Base-by-base conservation (phyloP, 2,797 vertebrate genomes). In the Heterohyrax brucei region DNA sequence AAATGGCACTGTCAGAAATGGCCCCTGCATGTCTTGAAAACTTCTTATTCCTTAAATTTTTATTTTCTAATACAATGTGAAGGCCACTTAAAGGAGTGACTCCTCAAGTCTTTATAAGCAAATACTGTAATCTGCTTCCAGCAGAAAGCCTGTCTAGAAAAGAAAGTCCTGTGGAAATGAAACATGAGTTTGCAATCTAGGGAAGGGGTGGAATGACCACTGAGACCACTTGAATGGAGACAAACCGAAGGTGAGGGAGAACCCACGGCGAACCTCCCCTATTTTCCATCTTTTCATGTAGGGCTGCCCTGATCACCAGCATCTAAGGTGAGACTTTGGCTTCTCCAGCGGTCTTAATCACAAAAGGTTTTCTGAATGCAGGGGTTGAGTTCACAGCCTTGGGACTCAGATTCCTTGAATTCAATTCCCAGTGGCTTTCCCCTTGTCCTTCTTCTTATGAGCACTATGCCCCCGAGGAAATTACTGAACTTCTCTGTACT, bases 21-120 rank as follows among this genome's bases (percentile, higher is more conserved):
- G 68, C 19, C 46, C 9, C 28, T 28, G 33, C 1, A 7, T 50
- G 14, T 68, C 76, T 70, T 94, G 81, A 87, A 93, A 81, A 50
- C 3, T 53, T 94, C 78, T 50, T 87, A 81, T 83, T 78, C 59
- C 18, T 93, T 79, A 53, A 89, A 88, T 44, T 18, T 79, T 30
- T 94, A 39, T 30, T 21, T 93, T 21, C 44, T 73, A 21, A 66
- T 82, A 56, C 82, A 94, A 94, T 86, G 50, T 26, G 77, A 87
- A 87, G 14, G 86, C 56, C 9, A 64, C 44, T 83, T 83, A 80
- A 75, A 75, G 9, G 19, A 91, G 1, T 87, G 59, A 66, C 64
- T 85, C 33, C 44, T 76, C 77, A 87, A 87, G 30, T 7, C 50
- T 93, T 82, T 91, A 46, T 59, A 88, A 87, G 56, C 8, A 18